These are phyloP conservation scores for Chionomys nivalis DNA, from an alignment of 2,113 vertebrate species.

Conservation along the genomic window DNA sequence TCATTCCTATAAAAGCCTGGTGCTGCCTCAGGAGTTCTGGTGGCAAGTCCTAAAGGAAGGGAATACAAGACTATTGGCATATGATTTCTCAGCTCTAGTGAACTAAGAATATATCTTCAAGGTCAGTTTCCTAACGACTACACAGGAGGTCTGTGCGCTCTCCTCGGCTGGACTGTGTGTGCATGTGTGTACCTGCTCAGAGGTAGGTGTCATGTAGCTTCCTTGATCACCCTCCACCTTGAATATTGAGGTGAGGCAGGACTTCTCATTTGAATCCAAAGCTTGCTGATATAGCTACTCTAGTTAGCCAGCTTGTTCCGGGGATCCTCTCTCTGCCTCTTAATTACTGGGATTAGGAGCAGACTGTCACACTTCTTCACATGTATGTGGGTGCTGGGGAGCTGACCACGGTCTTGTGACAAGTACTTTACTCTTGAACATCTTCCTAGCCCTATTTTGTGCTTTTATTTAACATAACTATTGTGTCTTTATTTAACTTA, in stretches of 20 bases:
- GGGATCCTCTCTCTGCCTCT: not conserved
- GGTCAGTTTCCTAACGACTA: slow-evolving; percentile 2
- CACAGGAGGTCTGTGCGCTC: not conserved
- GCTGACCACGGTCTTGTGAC: not conserved
- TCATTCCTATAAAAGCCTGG: slow-evolving; percentile 78
- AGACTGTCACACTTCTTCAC: not conserved
- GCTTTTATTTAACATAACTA: slow-evolving; percentile 20
- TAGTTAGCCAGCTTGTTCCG: not conserved
- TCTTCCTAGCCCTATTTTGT: slow-evolving; percentile 11
- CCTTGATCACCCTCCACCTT: not conserved
- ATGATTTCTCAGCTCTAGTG: slow-evolving; percentile 41
- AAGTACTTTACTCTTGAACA: not conserved
- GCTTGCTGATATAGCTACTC: not conserved
- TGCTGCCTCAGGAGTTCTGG: slow-evolving; percentile 73
- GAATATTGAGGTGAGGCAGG: not conserved
- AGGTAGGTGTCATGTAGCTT: not conserved
- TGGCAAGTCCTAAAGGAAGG: slow-evolving; percentile 72
- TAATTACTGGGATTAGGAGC: not conserved
- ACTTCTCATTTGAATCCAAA: not conserved
- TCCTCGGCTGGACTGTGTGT: not conserved
- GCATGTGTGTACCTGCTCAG: not conserved
- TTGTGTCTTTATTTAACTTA: too few species aligned
- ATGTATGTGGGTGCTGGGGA: not conserved
- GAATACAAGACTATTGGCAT: slow-evolving; percentile 72
- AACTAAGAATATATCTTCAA: slow-evolving; percentile 55